Percentiles rank a stretch among this genome's conserved stretches.
These are phyloP conservation scores for Blastomussa wellsi DNA, from an alignment of 92 coral and sea anemone genomes.

Conservation along the genomic window DNA sequence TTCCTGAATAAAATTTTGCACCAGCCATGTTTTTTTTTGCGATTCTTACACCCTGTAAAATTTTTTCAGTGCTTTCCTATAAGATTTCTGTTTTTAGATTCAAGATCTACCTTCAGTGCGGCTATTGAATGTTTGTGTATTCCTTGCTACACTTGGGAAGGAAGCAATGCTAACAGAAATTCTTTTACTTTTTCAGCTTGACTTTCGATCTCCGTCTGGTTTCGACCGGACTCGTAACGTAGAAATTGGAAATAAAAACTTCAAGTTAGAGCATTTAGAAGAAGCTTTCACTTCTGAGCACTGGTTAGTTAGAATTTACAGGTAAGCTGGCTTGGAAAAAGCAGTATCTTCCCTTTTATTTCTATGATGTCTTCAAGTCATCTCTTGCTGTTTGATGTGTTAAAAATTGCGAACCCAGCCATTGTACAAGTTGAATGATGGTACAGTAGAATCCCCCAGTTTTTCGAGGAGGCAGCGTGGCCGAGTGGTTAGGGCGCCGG, in stretches of 20 bases:
- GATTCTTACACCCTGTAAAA: neutral
- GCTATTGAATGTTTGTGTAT: neutral
- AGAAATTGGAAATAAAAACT: conserved; percentile 96
- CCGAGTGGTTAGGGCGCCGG: too few species aligned
- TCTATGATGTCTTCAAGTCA: neutral
- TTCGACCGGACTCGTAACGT: conserved; percentile 99
- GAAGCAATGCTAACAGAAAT: neutral
- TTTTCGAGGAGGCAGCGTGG: too few species aligned
- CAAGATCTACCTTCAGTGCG: neutral
- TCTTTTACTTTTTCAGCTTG: conserved; percentile 70
- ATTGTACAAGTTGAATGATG: too few species aligned
- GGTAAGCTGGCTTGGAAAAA: conserved; percentile 43
- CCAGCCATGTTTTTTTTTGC: neutral
- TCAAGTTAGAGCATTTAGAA: conserved; percentile 88
- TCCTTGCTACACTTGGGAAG: neutral
- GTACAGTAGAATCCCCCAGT: too few species aligned
- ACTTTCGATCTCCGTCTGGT: conserved; percentile 97
- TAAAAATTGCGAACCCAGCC: too few species aligned
- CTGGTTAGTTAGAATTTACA: conserved; percentile 99
- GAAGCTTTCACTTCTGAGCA: conserved; percentile 99
- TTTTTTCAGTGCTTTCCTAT: neutral
- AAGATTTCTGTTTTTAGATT: neutral
- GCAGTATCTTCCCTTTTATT: neutral
- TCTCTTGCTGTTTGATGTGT: neutral
- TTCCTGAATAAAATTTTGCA: too few species aligned